Evolutionary conservation across 2,888 invertebrate species (phyloP), one percentile per base, ranked within the genome.

Genomic region (Incurvaria masculella): DNA sequence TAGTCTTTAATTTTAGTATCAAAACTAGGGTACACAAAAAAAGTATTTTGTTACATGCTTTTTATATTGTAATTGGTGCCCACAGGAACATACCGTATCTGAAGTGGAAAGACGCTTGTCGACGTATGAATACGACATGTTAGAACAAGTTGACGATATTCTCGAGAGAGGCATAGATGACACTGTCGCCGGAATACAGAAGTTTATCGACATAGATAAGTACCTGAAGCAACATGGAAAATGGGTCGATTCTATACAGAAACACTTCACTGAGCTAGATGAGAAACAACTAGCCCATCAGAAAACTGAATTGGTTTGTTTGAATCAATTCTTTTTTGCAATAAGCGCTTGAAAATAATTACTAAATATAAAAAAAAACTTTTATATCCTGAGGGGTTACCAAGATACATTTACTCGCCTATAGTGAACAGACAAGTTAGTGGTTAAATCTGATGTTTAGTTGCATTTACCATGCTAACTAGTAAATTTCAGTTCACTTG

Each of bases 261-360:
- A 57, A 20, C 63, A 58, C 42, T 56, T 47, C 17, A 70, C 69
- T 1, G 69, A 70, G 10, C 56, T 74, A 23, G 73, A 74, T 50
- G 53, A 53, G 11, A 71, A 68, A 50, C 69, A 68, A 44, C 33
- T 64, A 21, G 52, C 55, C 2, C 54, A 73, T 26, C 71, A 70
- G 49, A 70, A 57, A 44, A 66, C 71, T 21, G 70, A 71, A 57
- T 63, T 71, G 41, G 73, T 72, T 33, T 33, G 14, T 33, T 23
- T 23, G 23, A 4, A 6, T 23, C 10, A 6, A 10, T 23, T 23
- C 10, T 23, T 6, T 23, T 23, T 23, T 23, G 23, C 23, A n/a
- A n/a, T n/a, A n/a, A n/a, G n/a, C n/a, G n/a, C n/a, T n/a, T n/a
- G n/a, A n/a, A n/a, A n/a, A n/a, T n/a, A n/a, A n/a, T n/a, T n/a